Conservation (phyloP, 2,888 invertebrate genomes). For the Ceriagrion tenellum region DNA sequence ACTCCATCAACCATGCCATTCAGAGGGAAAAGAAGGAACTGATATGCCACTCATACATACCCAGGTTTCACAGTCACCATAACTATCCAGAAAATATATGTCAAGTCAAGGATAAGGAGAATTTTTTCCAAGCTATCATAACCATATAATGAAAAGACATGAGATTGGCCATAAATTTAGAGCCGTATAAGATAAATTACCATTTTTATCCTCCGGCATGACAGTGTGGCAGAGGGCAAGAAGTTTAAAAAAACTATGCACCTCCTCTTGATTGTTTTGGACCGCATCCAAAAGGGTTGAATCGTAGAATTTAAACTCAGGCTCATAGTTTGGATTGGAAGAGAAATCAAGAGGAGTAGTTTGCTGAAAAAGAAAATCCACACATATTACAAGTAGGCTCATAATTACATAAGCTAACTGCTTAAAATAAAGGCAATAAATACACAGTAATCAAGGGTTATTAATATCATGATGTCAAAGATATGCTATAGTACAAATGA, state of each 20-base stretch:
- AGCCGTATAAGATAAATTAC: constrained; percentile 75
- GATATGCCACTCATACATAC: too few relatives aligned
- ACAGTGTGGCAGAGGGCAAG: constrained; percentile 99
- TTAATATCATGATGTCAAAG: constrained; percentile 6
- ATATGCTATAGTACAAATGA: background rate
- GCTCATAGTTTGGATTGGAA: constrained; percentile 94
- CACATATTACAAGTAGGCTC: background rate
- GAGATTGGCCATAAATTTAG: too few relatives aligned
- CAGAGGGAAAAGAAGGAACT: too few relatives aligned
- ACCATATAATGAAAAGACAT: background rate
- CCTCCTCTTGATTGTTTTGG: constrained; percentile 84
- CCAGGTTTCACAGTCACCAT: too few relatives aligned
- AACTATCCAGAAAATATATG: too few relatives aligned
- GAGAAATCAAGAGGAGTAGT: constrained; percentile 94
- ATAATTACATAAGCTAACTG: background rate
- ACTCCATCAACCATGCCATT: too few relatives aligned
- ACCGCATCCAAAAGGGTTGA: constrained; percentile 90
- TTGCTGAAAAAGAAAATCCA: constrained; percentile 79
- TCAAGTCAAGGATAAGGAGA: too few relatives aligned
- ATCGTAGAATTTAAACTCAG: constrained; percentile 97
- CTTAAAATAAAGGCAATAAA: background rate
- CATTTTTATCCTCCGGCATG: constrained; percentile 95
- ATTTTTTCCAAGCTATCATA: background rate
- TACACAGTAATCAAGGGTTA: background rate
- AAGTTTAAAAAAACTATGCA: constrained; percentile 93